These are phyloP conservation scores for Synchiropus splendidus DNA, from an alignment of 2,113 vertebrate genomes.

Conservation along the genomic window DNA sequence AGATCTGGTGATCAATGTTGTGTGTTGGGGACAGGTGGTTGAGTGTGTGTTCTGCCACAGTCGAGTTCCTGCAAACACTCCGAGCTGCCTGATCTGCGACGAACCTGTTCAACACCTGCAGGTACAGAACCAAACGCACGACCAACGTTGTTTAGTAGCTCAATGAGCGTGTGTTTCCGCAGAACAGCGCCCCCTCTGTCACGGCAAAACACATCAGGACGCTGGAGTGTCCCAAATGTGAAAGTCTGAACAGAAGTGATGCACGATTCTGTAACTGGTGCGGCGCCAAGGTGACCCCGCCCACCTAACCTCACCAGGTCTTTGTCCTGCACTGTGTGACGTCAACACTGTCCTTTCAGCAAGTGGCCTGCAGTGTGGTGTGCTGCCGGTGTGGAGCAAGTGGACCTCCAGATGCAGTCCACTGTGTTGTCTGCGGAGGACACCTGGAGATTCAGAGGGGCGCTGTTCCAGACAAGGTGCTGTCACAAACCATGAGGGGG, in stretches of 20 bases:
- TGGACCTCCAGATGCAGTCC: constrained; percentile 63
- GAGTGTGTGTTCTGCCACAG: constrained; percentile 1
- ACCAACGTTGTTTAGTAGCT: too few species aligned
- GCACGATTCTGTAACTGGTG: constrained; percentile 81
- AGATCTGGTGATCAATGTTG: too few species aligned
- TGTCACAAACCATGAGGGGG: too few species aligned
- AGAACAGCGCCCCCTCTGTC: constrained; percentile 24
- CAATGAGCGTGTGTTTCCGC: constrained; percentile 3
- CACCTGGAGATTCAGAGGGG: constrained; percentile 37
- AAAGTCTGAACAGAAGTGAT: constrained; percentile 49
- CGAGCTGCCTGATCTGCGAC: neutral
- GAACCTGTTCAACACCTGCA: neutral
- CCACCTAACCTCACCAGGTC: neutral
- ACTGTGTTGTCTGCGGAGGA: constrained; percentile 75
- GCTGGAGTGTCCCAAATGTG: constrained; percentile 70
- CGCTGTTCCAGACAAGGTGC: too few species aligned
- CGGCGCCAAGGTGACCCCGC: constrained; percentile 61
- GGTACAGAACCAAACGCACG: neutral
- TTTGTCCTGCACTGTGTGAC: too few species aligned
- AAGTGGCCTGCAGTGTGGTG: constrained; percentile 46
- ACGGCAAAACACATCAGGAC: constrained; percentile 38
- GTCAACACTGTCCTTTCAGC: neutral
- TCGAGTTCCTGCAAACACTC: neutral
- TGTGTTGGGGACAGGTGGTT: neutral
- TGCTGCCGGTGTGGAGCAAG: constrained; percentile 75